phyloP scores from a whole-genome alignment of 2,797 vertebrate genomes.

The Lutjanus campechanus region DNA sequence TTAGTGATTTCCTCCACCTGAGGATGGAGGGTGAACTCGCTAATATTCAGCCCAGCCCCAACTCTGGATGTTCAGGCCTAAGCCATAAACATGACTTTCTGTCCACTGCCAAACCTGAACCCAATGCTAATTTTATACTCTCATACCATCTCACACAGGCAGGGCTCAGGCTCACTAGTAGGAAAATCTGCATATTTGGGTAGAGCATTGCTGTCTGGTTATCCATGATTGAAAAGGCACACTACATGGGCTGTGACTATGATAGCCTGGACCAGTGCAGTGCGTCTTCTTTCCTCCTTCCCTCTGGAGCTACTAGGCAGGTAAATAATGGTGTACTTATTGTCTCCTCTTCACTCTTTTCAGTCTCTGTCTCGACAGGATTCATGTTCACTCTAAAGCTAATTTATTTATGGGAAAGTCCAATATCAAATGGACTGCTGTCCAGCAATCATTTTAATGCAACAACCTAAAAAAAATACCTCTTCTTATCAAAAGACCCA shows the following conservation, averaged over 20 bases:
- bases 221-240: background rate
- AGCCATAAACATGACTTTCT: background rate
- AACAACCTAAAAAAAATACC: no score
- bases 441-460: background rate
- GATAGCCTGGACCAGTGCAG: background rate
- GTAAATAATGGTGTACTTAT: background rate
- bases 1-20: background rate
- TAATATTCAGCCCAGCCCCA: background rate
- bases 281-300: background rate
- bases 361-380: background rate
- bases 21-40: background rate
- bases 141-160: slow-evolving; percentile 2
- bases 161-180: background rate
- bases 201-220: background rate
- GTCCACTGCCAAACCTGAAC: background rate
- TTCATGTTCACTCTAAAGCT: background rate
- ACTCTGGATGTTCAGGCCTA: background rate
- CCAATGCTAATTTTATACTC: background rate
- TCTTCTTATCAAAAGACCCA: background rate
- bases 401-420: background rate
- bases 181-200: background rate
- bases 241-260: background rate
- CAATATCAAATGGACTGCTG: background rate
- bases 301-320: background rate
- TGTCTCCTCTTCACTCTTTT: background rate